Evolutionary conservation across 2,888 invertebrate species (phyloP).

Genomic region (Noctua janthe): DNA sequence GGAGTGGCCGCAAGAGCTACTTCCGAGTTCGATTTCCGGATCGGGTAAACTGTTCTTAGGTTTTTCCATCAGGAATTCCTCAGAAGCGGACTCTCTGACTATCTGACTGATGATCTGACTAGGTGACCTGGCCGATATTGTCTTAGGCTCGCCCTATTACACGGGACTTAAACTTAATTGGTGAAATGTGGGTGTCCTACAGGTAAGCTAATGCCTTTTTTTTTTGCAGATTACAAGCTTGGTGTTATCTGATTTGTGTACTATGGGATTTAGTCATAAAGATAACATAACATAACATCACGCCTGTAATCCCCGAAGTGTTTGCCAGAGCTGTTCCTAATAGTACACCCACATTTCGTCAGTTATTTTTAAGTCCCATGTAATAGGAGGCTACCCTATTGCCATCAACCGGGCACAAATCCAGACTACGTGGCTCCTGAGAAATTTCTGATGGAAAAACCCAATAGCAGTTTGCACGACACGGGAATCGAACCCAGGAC

Average conservation of each 20-base stretch:
- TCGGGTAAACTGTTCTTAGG: neutral
- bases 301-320: too few species aligned
- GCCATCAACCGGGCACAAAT: too few species aligned
- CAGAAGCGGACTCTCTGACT: neutral
- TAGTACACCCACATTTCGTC: too few species aligned
- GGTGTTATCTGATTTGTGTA: neutral
- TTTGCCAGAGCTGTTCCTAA: too few species aligned
- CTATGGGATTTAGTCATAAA: neutral
- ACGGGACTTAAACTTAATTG: neutral
- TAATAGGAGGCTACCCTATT: too few species aligned
- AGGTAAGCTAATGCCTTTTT: neutral
- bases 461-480: too few species aligned
- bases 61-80: neutral
- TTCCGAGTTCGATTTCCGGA: neutral
- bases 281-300: neutral
- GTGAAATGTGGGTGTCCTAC: neutral
- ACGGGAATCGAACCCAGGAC: too few species aligned
- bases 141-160: neutral
- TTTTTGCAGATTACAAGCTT: neutral
- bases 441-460: too few species aligned
- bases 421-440: too few species aligned
- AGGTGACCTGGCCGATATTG: neutral
- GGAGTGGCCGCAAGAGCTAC: neutral
- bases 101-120: neutral
- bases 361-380: too few species aligned